Conservation (phyloP, 2,888 invertebrate species). For the Cataglyphis livida region DNA sequence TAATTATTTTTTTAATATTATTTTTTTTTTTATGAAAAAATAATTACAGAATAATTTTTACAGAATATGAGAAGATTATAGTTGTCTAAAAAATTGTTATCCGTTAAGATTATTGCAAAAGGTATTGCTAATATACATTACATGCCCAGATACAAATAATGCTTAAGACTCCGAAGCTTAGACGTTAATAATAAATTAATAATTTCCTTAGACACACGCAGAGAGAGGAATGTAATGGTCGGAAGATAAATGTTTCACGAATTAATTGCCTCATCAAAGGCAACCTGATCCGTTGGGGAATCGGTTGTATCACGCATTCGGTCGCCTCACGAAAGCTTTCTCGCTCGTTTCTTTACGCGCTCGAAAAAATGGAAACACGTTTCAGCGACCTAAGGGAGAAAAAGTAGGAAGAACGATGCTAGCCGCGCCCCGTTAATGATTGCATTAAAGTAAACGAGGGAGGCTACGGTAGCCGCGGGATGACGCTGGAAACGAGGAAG, state of each 20-base stretch:
- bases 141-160: neutral
- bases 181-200: constrained; percentile 24
- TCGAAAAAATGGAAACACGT: constrained; percentile 58
- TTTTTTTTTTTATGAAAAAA: neutral
- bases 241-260: constrained; percentile 11
- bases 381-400: constrained; percentile 44
- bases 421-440: constrained; percentile 76
- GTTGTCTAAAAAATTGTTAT: neutral
- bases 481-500: neutral
- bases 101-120: neutral
- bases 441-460: constrained; percentile 82
- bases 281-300: constrained; percentile 18
- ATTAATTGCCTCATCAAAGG: constrained; percentile 37
- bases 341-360: constrained; percentile 39
- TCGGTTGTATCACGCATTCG: constrained; percentile 40
- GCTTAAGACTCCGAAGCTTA: neutral
- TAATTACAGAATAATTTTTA: neutral
- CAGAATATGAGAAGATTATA: neutral
- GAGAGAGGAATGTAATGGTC: neutral
- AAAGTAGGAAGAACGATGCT: constrained; percentile 53
- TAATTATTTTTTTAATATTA: too few relatives aligned
- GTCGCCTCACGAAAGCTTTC: constrained; percentile 21
- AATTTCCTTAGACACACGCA: neutral
- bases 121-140: neutral
- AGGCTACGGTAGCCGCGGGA: constrained; percentile 51